Evolutionary conservation across 2,113 vertebrate genomes (phyloP).

Genomic region (Colossoma macropomum): DNA sequence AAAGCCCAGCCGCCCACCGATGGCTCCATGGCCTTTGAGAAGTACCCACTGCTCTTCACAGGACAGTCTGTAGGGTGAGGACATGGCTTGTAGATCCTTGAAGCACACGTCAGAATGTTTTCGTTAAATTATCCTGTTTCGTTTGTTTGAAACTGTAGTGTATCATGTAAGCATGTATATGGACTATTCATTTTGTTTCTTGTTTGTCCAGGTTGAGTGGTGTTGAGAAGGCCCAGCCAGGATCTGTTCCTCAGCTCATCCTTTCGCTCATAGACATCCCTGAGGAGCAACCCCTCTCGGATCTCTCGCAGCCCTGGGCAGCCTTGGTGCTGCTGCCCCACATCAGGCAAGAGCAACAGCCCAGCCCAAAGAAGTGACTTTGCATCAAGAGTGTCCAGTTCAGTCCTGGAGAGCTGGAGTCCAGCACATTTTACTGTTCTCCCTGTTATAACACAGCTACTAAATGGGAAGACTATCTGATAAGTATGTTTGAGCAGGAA

Average conservation of each 20-base stretch:
- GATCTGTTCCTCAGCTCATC: slow-evolving; percentile 76
- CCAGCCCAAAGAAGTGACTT: too few species aligned
- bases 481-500: too few species aligned
- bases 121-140: neutral
- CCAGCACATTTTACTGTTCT: too few species aligned
- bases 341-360: slow-evolving; percentile 81
- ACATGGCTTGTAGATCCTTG: neutral
- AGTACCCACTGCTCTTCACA: slow-evolving; percentile 89
- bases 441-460: too few species aligned
- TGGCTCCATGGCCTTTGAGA: slow-evolving; percentile 93
- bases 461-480: too few species aligned
- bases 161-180: too few species aligned
- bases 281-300: slow-evolving; percentile 63
- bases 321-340: slow-evolving; percentile 92
- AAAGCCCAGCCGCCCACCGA: slow-evolving; percentile 90
- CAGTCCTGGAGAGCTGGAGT: too few species aligned
- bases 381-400: neutral
- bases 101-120: neutral
- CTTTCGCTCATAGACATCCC: slow-evolving; percentile 80
- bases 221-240: slow-evolving; percentile 38
- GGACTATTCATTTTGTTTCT: neutral
- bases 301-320: slow-evolving; percentile 87
- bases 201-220: slow-evolving; percentile 16
- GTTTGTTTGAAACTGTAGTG: too few species aligned
- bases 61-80: slow-evolving; percentile 77